These are phyloP conservation scores for Neoniphon sammara DNA, from an alignment of 2,797 vertebrate genomes.

Conservation along the genomic window DNA sequence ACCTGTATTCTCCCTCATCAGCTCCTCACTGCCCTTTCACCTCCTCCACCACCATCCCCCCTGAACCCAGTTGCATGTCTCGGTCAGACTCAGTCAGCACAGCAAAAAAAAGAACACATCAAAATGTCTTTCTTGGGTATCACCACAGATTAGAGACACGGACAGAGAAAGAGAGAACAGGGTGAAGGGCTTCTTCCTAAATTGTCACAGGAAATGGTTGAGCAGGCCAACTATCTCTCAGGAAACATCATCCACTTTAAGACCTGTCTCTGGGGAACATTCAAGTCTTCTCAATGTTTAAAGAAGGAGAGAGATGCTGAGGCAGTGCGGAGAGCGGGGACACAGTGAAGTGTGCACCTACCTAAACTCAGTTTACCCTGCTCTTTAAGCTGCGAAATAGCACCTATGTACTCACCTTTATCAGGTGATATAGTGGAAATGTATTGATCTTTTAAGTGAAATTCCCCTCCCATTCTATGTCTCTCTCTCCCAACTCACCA, in stretches of 20 bases:
- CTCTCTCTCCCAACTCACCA: neutral
- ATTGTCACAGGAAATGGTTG: slow-evolving; percentile 83
- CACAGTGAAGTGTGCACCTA: slow-evolving; percentile 51
- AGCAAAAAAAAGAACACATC: slow-evolving; percentile 8
- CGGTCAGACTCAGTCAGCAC: slow-evolving; percentile 34
- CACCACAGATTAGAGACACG: slow-evolving; percentile 17
- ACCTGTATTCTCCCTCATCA: slow-evolving; percentile 14
- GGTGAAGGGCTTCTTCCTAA: slow-evolving; percentile 46
- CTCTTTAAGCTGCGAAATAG: neutral
- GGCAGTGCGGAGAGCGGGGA: slow-evolving; percentile 34
- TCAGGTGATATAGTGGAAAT: slow-evolving; percentile 40
- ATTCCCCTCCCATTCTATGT: neutral
- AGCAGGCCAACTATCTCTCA: slow-evolving; percentile 77
- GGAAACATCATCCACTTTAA: slow-evolving; percentile 82
- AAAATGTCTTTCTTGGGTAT: slow-evolving; percentile 51
- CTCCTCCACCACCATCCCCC: neutral
- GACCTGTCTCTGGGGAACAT: slow-evolving; percentile 72
- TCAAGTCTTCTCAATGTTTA: slow-evolving; percentile 73
- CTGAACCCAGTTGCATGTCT: slow-evolving; percentile 13
- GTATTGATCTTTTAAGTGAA: slow-evolving; percentile 22
- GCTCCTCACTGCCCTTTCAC: neutral
- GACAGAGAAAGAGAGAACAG: slow-evolving; percentile 1
- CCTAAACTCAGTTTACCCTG: slow-evolving; percentile 41
- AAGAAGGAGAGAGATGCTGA: slow-evolving; percentile 50
- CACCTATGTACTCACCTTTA: slow-evolving; percentile 35